Evolutionary conservation across 2,797 vertebrate genomes (phyloP), one percentile per base, ranked within the genome.

Genomic region (Choloepus didactylus): DNA sequence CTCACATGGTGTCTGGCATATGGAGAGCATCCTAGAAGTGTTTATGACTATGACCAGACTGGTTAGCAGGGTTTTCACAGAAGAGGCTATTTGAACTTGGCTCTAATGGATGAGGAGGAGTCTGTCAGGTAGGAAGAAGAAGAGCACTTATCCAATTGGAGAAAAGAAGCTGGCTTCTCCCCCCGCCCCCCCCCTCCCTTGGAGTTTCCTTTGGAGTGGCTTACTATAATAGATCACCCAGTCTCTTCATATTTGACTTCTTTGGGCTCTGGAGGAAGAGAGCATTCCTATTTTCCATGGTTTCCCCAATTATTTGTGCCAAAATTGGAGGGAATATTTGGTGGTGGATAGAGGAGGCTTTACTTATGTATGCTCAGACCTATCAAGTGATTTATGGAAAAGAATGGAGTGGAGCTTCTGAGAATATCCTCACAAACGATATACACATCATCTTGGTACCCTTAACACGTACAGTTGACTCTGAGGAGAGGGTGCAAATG

Each of bases 351-450:
- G 29, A 54, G 5, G 49, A 23, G 1, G 3, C n/a, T 79, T 73
- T 21, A 86, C 46, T 80, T 54, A 89, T 6, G 62, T 38, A 51
- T 46, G 25, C 18, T 91, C 69, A 69, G 60, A 46, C 12, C 31
- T 84, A 84, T 85, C 14, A 69, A 91, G 84, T 23, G 41, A 75
- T 85, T 87, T 59, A 49, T 3, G 76, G 54, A 46, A 90, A 67
- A 54, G 16, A 16, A 23, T 62, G 44, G 29, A 87, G 21, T 46
- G 38, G 46, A 44, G 9, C 12, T 88, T 73, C 25, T 92, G 66
- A 70, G 18, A 77, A 59, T 75, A 38, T 25, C 14, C 21, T 41
- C 38, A 69, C 27, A 72, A 70, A 54, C 35, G 1, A 60, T 21
- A 21, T 70, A 46, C 12, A 70, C 6, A 19, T 9, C 23, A 38